phyloP scores from a whole-genome alignment of 2,888 invertebrate genomes.

The Galerucella calmariensis region DNA sequence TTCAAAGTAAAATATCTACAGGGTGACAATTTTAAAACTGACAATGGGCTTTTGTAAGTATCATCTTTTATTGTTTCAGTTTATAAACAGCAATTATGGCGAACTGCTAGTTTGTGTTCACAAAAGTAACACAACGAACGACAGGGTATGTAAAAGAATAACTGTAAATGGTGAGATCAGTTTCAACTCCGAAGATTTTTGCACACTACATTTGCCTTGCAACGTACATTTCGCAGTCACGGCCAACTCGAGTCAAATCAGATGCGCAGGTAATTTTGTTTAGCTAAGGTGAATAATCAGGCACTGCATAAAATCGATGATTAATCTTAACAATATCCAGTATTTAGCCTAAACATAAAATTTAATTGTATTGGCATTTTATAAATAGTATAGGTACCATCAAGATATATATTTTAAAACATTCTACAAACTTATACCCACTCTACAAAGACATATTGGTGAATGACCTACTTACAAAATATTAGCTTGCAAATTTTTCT shows the following conservation, averaged over 20 bases:
- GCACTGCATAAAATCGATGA: background rate
- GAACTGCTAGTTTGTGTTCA: conserved; percentile 58
- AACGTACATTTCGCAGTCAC: conserved; percentile 67
- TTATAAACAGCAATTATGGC: conserved; percentile 61
- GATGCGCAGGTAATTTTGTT: conserved; percentile 69
- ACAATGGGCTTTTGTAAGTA: background rate
- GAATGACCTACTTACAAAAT: too few relatives aligned
- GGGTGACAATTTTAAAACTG: background rate
- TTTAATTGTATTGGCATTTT: too few relatives aligned
- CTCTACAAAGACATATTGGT: too few relatives aligned
- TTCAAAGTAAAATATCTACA: too few relatives aligned
- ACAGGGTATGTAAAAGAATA: conserved; percentile 67
- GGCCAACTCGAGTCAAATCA: conserved; percentile 66
- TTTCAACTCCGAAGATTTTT: conserved; percentile 69
- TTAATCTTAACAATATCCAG: background rate
- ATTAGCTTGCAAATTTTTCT: too few relatives aligned
- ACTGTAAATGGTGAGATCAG: conserved; percentile 63
- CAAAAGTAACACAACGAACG: conserved; percentile 48
- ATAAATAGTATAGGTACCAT: too few relatives aligned
- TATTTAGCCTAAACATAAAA: background rate
- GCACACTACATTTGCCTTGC: conserved; percentile 62
- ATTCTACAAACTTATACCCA: too few relatives aligned
- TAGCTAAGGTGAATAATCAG: conserved; percentile 8
- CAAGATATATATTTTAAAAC: too few relatives aligned
- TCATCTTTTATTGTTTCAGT: conserved; percentile 52